A percentile compares a stretch with the other conserved stretches of the same genome.
phyloP scores from a whole-genome alignment of 2,888 invertebrate genomes.

The Napeogenes inachia region DNA sequence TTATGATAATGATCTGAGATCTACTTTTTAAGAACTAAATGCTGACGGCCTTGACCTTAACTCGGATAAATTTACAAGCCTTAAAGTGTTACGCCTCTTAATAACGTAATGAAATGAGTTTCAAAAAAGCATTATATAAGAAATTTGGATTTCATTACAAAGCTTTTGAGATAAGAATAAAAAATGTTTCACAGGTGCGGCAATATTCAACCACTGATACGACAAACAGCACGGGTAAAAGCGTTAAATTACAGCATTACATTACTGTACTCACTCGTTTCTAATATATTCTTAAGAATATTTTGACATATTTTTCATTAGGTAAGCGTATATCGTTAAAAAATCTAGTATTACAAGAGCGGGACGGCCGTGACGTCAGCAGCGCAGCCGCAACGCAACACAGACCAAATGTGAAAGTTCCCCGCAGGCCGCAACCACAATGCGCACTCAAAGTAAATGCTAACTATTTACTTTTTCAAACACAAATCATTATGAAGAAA shows the following conservation, averaged over 20 bases:
- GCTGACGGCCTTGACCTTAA: slow-evolving; percentile 18
- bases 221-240: not conserved
- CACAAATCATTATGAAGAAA: slow-evolving; percentile 16
- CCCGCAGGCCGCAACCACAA: slow-evolving; percentile 49
- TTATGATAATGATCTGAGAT: not conserved
- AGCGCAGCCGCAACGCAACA: slow-evolving; percentile 59
- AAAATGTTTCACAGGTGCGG: not conserved
- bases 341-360: slow-evolving; percentile 19
- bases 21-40: slow-evolving; percentile 7
- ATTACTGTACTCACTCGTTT: not conserved
- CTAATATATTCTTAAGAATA: slow-evolving; percentile 5
- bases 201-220: too few relatives aligned
- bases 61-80: slow-evolving; percentile 12
- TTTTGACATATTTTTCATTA: slow-evolving; percentile 4
- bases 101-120: slow-evolving; percentile 8
- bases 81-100: slow-evolving; percentile 1
- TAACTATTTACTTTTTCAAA: slow-evolving; percentile 52
- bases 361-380: slow-evolving; percentile 57
- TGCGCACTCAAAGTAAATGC: slow-evolving; percentile 58
- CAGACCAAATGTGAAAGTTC: slow-evolving; percentile 74
- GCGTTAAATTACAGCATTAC: slow-evolving; percentile 4
- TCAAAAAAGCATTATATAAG: slow-evolving; percentile 13
- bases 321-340: slow-evolving; percentile 6
- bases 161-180: not conserved
- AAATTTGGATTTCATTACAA: slow-evolving; percentile 1